Conservation (phyloP, 2,888 invertebrate genomes). For the Andrena chrysosceles region DNA sequence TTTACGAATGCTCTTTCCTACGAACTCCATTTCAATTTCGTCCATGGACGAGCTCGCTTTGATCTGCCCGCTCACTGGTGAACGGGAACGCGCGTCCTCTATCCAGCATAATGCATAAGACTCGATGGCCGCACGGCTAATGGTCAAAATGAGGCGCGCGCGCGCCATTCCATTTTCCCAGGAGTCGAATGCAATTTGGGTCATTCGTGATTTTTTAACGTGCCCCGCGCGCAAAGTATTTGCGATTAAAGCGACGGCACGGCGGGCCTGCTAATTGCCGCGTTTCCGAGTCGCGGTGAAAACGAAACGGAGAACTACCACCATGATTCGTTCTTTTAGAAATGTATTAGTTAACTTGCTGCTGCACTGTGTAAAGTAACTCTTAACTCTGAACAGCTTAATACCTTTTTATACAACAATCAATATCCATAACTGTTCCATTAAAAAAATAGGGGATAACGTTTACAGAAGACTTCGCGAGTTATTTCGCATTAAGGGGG, state of each 20-base stretch:
- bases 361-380: background rate
- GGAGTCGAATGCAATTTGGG: background rate
- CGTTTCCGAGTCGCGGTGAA: background rate
- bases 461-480: too few relatives aligned
- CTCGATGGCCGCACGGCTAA: constrained; percentile 48
- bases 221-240: background rate
- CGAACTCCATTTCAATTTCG: constrained; percentile 64
- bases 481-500: too few relatives aligned
- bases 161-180: background rate
- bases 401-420: too few relatives aligned
- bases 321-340: background rate
- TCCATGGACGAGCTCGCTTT: constrained; percentile 41
- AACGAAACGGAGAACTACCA: background rate
- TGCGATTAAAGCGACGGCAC: constrained; percentile 11
- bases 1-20: constrained; percentile 72
- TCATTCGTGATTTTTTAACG: constrained; percentile 19
- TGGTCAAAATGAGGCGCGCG: constrained; percentile 50
- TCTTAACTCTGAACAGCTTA: too few relatives aligned
- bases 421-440: too few relatives aligned
- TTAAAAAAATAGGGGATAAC: too few relatives aligned
- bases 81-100: constrained; percentile 30
- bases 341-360: background rate
- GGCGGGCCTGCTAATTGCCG: constrained; percentile 18
- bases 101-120: constrained; percentile 55
- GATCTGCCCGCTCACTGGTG: constrained; percentile 23